These are phyloP conservation scores for Neoascia interrupta DNA, from an alignment of 2,888 invertebrate species.

Conservation along the genomic window DNA sequence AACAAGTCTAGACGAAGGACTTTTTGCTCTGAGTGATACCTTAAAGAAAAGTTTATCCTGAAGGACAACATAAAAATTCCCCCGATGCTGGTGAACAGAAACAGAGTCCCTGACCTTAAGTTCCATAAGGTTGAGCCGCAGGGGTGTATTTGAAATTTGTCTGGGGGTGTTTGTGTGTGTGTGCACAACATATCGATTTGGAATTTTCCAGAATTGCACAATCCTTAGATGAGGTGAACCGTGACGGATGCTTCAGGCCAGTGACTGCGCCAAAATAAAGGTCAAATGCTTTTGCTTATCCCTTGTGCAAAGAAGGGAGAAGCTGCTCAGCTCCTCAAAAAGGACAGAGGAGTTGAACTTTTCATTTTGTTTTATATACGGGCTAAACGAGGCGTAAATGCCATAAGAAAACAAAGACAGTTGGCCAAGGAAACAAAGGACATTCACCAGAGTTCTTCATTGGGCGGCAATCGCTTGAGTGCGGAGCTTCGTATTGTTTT, in stretches of 20 bases:
- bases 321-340: neutral
- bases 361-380: neutral
- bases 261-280: slow-evolving; percentile 50
- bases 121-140: too few relatives aligned
- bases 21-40: neutral
- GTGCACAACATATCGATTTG: too few relatives aligned
- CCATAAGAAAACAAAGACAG: slow-evolving; percentile 18
- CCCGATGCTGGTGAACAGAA: neutral
- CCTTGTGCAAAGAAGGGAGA: neutral
- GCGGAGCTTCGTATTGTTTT: slow-evolving; percentile 31
- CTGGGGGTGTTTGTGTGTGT: slow-evolving; percentile 21
- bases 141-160: slow-evolving; percentile 5
- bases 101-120: slow-evolving; percentile 62
- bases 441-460: neutral
- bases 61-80: slow-evolving; percentile 16
- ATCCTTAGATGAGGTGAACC: too few relatives aligned
- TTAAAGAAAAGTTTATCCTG: slow-evolving; percentile 14
- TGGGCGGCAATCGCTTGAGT: too few relatives aligned
- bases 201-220: too few relatives aligned
- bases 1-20: slow-evolving; percentile 37
- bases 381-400: slow-evolving; percentile 45
- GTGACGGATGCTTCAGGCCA: slow-evolving; percentile 31
- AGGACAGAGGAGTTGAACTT: slow-evolving; percentile 13
- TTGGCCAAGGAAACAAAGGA: slow-evolving; percentile 20
- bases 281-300: slow-evolving; percentile 45